phyloP scores from a whole-genome alignment of 2,888 invertebrate genomes.

The Chymomyza caudatula region DNA sequence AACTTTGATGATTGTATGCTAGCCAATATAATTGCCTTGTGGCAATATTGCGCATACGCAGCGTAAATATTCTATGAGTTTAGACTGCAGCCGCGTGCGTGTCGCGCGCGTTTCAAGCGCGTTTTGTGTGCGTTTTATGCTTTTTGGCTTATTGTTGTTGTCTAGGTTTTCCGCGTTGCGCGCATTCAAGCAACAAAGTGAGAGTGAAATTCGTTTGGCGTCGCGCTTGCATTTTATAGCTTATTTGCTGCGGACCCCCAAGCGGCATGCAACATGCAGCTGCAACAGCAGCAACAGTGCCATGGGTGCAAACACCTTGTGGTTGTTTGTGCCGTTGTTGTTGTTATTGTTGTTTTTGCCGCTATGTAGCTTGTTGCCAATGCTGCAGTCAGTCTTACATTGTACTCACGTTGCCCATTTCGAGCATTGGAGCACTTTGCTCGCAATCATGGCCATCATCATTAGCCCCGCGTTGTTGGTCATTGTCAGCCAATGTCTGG shows the following conservation, averaged over 20 bases:
- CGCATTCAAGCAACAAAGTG: constrained; percentile 55
- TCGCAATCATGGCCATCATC: background rate
- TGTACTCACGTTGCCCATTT: background rate
- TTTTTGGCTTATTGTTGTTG: background rate
- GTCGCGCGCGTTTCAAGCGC: background rate
- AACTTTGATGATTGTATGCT: background rate
- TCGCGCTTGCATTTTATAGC: constrained; percentile 65
- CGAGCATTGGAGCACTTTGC: background rate
- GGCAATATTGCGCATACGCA: constrained; percentile 34
- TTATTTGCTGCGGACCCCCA: constrained; percentile 24
- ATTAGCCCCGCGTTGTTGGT: background rate
- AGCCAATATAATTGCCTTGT: background rate
- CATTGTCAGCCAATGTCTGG: background rate
- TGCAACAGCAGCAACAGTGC: background rate
- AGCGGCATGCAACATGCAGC: constrained; percentile 6
- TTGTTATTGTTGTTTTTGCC: constrained; percentile 11
- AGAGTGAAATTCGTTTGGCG: constrained; percentile 72
- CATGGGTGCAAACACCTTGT: constrained; percentile 62
- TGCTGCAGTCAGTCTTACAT: background rate
- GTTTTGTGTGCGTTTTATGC: constrained; percentile 1
- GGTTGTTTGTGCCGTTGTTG: constrained; percentile 19
- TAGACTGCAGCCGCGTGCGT: background rate
- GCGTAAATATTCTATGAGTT: constrained; percentile 9
- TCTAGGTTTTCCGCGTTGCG: constrained; percentile 5
- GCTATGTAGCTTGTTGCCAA: background rate